phyloP scores from a whole-genome alignment of 2,113 vertebrate species.

The Amblyornis subalaris region DNA sequence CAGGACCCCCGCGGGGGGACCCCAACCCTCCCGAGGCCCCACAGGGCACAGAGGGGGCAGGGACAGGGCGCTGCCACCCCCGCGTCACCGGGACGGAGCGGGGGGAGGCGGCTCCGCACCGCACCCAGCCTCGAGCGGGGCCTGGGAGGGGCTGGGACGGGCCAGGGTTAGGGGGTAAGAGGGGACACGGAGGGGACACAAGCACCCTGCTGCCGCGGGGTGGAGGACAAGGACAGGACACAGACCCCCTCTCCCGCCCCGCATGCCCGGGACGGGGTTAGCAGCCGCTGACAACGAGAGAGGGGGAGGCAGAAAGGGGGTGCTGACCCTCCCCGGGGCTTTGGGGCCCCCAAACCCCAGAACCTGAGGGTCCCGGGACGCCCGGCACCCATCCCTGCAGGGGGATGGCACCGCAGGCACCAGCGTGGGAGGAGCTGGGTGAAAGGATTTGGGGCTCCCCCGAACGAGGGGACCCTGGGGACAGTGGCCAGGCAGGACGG shows the following conservation, averaged over 20 bases:
- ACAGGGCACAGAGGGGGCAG: not conserved
- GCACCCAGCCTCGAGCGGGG: not conserved
- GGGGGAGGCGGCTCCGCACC: accelerated
- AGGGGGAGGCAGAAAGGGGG: constrained; percentile 10
- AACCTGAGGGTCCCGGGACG: accelerated
- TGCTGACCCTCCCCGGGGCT: not conserved
- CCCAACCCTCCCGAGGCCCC: not conserved
- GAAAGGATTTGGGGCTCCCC: not conserved
- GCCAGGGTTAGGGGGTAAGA: not conserved
- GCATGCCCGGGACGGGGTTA: not conserved
- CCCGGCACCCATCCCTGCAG: not conserved
- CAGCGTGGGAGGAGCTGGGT: accelerated
- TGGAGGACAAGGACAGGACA: constrained; percentile 27
- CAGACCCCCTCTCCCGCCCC: constrained; percentile 27
- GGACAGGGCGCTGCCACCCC: accelerated
- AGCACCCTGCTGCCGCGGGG: not conserved
- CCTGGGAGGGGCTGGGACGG: not conserved
- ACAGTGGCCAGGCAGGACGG: not conserved
- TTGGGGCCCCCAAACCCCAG: accelerated
- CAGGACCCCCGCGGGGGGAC: not conserved
- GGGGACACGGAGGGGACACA: not conserved
- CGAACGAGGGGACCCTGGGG: not conserved
- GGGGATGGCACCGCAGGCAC: not conserved
- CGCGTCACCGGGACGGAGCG: accelerated
- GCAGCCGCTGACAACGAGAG: constrained; percentile 68